phyloP scores from a whole-genome alignment of 2,113 vertebrate genomes.

The Leuciscus idus region DNA sequence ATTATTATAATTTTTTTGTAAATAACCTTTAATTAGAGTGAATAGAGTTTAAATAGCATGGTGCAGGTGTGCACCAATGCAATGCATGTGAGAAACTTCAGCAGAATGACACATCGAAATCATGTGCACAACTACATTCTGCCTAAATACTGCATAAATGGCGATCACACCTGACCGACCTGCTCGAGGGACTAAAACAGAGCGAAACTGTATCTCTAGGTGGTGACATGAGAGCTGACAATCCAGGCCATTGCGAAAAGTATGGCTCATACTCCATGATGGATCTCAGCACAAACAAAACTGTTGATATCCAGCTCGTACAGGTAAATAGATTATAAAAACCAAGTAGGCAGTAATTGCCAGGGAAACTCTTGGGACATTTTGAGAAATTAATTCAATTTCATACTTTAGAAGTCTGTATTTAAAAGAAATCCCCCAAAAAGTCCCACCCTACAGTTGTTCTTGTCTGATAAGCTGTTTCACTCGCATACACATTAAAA shows the following conservation, averaged over 20 bases:
- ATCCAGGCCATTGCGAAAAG: not conserved
- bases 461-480: too few species aligned
- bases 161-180: not conserved
- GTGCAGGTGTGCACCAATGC: not conserved
- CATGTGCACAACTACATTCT: slow-evolving; percentile 17
- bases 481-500: too few species aligned
- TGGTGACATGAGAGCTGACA: slow-evolving; percentile 5
- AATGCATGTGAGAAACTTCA: slow-evolving; percentile 34
- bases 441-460: too few species aligned
- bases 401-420: not conserved
- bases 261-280: not conserved
- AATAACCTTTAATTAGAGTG: too few species aligned
- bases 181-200: not conserved
- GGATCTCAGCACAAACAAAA: slow-evolving; percentile 29
- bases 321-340: slow-evolving; percentile 31
- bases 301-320: slow-evolving; percentile 32
- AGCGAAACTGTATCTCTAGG: not conserved
- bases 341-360: not conserved
- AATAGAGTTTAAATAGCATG: too few species aligned
- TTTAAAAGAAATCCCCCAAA: not conserved
- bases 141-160: not conserved
- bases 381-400: not conserved
- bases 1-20: too few species aligned
- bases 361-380: not conserved
- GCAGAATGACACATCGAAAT: slow-evolving; percentile 9